Evolutionary conservation across 1,140 invertebrate species (phyloP).

Genomic region (Phymastichus coffea): DNA sequence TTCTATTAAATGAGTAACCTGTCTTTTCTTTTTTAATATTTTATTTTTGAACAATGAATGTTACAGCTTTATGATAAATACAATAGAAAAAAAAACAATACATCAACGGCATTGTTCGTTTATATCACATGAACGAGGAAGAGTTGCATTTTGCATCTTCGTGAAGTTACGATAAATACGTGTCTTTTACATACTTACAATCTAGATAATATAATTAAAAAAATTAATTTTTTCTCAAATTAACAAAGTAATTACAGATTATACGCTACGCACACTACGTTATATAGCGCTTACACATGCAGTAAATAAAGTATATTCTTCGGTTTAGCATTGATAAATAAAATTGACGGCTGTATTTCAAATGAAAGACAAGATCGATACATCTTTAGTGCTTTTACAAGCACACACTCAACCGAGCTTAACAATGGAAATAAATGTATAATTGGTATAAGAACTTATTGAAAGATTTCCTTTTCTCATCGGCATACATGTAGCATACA

Average conservation of each 20-base stretch:
- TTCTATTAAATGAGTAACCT: neutral
- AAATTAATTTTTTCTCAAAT: no score
- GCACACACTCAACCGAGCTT: no score
- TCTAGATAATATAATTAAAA: neutral
- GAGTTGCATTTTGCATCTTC: conserved; percentile 8
- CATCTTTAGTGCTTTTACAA: neutral
- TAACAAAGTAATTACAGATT: no score
- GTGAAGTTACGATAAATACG: conserved; percentile 5
- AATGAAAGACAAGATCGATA: conserved; percentile 18
- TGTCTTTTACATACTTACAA: conserved; percentile 6
- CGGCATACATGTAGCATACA: neutral
- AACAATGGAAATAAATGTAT: no score
- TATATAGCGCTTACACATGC: conserved; percentile 7
- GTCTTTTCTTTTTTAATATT: neutral
- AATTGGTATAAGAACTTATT: no score
- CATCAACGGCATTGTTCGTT: conserved; percentile 16
- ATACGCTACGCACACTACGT: no score
- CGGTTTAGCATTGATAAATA: conserved; percentile 7
- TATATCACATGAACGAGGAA: conserved; percentile 28
- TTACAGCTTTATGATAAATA: conserved; percentile 14
- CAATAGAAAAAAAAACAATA: neutral
- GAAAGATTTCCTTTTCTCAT: no score
- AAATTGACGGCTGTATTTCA: conserved; percentile 8
- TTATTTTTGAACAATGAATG: conserved; percentile 17
- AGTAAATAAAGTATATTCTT: conserved; percentile 1